phyloP scores from a whole-genome alignment of 2,797 vertebrate species.

The Tauraco hartlaubi region DNA sequence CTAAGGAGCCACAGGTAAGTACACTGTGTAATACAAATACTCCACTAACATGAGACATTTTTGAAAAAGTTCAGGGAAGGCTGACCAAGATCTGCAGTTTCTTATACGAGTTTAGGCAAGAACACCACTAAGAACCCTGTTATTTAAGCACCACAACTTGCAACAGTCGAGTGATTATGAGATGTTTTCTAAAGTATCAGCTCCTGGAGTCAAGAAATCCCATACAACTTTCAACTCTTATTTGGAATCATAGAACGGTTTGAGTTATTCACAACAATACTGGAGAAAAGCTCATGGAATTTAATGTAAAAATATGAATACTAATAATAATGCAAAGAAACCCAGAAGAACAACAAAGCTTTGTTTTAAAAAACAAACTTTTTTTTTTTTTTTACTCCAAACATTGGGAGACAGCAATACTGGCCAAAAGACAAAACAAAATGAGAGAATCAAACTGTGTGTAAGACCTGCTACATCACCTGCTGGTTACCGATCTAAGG shows the following conservation, averaged over 20 bases:
- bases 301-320: not conserved
- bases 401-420: not conserved
- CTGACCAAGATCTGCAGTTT: not conserved
- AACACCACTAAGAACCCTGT: not conserved
- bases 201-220: not conserved
- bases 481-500: not conserved
- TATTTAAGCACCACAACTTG: not conserved
- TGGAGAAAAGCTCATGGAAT: not conserved
- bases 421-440: not conserved
- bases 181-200: fast-evolving
- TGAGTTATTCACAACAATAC: not conserved
- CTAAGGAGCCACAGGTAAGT: not conserved
- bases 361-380: not conserved
- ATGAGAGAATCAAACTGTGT: not conserved
- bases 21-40: not conserved
- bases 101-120: not conserved
- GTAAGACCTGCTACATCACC: not conserved
- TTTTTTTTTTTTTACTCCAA: not conserved
- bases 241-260: not conserved
- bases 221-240: not conserved
- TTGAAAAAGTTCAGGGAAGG: not conserved
- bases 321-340: not conserved
- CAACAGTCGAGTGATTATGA: not conserved
- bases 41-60: not conserved
- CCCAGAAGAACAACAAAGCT: not conserved